phyloP scores from a whole-genome alignment of 2,113 vertebrate species.

The Macroglossus sobrinus region DNA sequence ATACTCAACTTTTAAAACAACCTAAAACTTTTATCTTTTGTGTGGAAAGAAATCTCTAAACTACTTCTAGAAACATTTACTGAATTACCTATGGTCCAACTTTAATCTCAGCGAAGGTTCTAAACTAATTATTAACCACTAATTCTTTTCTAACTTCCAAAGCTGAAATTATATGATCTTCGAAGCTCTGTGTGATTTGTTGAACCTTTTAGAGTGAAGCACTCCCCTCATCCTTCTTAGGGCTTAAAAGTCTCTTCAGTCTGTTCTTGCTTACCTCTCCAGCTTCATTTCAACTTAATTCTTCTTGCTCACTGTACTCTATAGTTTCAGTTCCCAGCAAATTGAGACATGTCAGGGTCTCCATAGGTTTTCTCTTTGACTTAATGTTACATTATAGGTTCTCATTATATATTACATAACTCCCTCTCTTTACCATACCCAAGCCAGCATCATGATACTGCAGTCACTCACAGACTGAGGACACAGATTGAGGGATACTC shows the following conservation, averaged over 20 bases:
- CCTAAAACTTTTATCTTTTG: background rate
- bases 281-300: background rate
- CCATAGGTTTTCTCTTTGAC: background rate
- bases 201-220: background rate
- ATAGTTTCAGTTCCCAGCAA: background rate
- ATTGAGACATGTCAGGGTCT: background rate
- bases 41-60: slow-evolving; percentile 1
- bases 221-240: background rate
- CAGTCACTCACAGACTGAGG: background rate
- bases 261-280: background rate
- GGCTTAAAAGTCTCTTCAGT: background rate
- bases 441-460: background rate
- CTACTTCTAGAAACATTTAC: slow-evolving; percentile 20
- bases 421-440: background rate
- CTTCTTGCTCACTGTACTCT: background rate
- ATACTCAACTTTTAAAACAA: background rate
- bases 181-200: background rate
- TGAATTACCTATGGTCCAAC: background rate
- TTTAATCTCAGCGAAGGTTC: slow-evolving; percentile 17
- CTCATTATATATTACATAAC: background rate
- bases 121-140: background rate
- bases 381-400: background rate
- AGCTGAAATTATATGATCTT: slow-evolving; percentile 1
- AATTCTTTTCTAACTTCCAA: slow-evolving; percentile 26
- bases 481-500: background rate